phyloP scores from a whole-genome alignment of 2,113 vertebrate species.

The Chaetodon auriga region DNA sequence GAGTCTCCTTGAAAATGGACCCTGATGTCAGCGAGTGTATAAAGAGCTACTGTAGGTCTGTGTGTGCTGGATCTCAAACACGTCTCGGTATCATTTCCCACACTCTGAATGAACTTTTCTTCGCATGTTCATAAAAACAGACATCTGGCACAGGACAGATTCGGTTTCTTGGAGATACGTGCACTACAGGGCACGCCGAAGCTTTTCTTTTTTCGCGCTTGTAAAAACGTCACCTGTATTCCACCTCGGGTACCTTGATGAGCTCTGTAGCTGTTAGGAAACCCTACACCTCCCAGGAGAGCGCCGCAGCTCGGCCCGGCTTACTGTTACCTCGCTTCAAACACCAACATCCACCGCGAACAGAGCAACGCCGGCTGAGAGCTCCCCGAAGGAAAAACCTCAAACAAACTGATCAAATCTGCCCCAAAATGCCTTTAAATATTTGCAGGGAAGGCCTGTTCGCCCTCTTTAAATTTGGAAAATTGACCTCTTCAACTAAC shows the following conservation, averaged over 20 bases:
- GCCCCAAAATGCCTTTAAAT: slow-evolving; percentile 30
- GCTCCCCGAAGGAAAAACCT: not conserved
- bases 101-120: slow-evolving; percentile 53
- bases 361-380: slow-evolving; percentile 4
- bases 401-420: slow-evolving; percentile 39
- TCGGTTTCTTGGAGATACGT: slow-evolving; percentile 39
- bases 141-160: slow-evolving; percentile 47
- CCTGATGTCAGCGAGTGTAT: not conserved
- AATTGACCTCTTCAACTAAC: slow-evolving; percentile 25
- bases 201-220: slow-evolving; percentile 12
- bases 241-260: slow-evolving; percentile 24
- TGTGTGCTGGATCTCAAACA: not conserved
- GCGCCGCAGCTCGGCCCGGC: slow-evolving; percentile 11
- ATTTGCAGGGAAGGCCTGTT: slow-evolving; percentile 20
- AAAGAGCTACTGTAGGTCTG: not conserved
- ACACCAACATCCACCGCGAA: slow-evolving; percentile 1
- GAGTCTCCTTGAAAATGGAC: not conserved
- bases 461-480: slow-evolving; percentile 27
- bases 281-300: slow-evolving; percentile 39
- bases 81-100: slow-evolving; percentile 48
- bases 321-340: slow-evolving; percentile 18
- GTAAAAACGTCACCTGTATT: slow-evolving; percentile 64
- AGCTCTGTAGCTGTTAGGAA: slow-evolving; percentile 54
- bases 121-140: slow-evolving; percentile 24
- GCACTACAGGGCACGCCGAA: slow-evolving; percentile 9